Evolutionary conservation across 2,113 vertebrate genomes (phyloP), one percentile per base, ranked within the genome.

Genomic region (Choloepus hoffmanni): DNA sequence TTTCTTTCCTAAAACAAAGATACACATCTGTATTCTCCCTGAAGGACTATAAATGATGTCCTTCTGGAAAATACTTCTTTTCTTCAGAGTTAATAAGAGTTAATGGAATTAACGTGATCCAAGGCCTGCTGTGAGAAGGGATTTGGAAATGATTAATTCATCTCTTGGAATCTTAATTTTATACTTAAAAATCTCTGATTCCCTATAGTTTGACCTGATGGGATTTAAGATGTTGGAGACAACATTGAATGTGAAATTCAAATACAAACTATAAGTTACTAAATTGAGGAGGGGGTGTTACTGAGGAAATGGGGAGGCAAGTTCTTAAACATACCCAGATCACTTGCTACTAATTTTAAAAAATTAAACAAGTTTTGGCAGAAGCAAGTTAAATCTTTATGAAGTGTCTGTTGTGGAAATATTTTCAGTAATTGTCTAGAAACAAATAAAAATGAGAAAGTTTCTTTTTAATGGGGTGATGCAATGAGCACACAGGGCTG

Each of bases 361-460:
- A 40, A 50, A 30, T 24, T 36, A 93, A 91, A 6, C 11, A 43
- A 70, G 16, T 28, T 83, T 88, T 70, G 79, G 15, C 8, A 16
- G n/a, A 95, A 89, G 36, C 48, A 82, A 85, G 13, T 48, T 67
- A 65, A 83, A 67, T 89, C 19, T 89, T 85, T 81, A 87, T 28
- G 50, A 50, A 40, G 30, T 50, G 50, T 8, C 72, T 43, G 12
- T 36, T 33, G 48, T 82, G 24, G 14, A 92, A 92, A 68, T 68
- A 72, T 48, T 92, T 85, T 82, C 50, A 23, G 23, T 26, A 84
- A 84, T 28, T 89, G 5, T 26, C 58, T 45, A 60, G 48, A 88
- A 67, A 73, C 62, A 87, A 83, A 87, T 36, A 45, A 68, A 70
- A 30, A 23, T 7, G 45, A 36, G 21, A 88, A 70, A 62, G 5